Percentiles rank a stretch among this genome's conserved stretches.
Conservation (phyloP, 2,888 invertebrate genomes). For the Tupiocoris notatus region DNA sequence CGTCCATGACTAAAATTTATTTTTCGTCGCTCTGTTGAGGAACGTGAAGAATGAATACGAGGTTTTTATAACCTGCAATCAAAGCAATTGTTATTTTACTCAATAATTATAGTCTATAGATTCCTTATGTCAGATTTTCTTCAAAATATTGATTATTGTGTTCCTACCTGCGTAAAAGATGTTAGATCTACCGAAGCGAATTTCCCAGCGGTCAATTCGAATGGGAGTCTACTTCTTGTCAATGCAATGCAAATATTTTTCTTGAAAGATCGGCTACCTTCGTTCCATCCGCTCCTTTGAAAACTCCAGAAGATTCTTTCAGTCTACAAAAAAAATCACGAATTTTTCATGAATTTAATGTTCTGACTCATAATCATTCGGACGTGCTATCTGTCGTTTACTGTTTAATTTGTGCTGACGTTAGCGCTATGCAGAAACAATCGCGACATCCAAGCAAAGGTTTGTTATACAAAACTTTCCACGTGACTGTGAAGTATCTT, state of each 20-base stretch:
- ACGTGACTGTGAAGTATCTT: background rate
- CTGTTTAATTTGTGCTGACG: no score
- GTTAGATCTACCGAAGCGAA: conserved; percentile 43
- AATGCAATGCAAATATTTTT: conserved; percentile 29
- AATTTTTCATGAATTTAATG: no score
- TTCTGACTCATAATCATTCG: no score
- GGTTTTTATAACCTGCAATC: conserved; percentile 43
- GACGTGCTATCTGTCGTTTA: no score
- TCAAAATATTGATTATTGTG: background rate
- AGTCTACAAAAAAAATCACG: no score
- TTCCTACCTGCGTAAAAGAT: conserved; percentile 44
- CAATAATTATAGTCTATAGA: background rate
- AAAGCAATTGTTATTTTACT: background rate
- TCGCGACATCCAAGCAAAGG: no score
- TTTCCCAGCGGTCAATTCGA: conserved; percentile 44
- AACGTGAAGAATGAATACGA: conserved; percentile 46
- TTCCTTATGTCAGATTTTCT: background rate
- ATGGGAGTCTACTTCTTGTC: conserved; percentile 28
- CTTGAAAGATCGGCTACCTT: conserved; percentile 12
- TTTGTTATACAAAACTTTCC: no score
- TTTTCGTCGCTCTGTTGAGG: conserved; percentile 38
- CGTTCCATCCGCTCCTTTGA: conserved; percentile 43
- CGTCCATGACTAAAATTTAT: background rate
- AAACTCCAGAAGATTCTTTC: conserved; percentile 39
- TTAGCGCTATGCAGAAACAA: no score